These are phyloP conservation scores for Lichenostomus cassidix DNA, from an alignment of 2,113 vertebrate species.

Conservation along the genomic window DNA sequence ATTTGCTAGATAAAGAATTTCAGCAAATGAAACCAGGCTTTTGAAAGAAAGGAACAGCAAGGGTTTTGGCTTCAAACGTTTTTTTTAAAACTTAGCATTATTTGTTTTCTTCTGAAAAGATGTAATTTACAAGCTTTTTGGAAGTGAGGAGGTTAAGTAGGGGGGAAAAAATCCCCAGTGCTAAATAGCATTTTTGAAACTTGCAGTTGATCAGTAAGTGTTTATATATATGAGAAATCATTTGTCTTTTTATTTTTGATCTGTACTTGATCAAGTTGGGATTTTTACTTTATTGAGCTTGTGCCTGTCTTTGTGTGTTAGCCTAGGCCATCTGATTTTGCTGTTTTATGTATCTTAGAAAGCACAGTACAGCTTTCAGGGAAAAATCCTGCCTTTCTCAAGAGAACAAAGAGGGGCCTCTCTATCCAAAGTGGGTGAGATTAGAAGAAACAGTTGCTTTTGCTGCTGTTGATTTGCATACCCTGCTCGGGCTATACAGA, in stretches of 20 bases:
- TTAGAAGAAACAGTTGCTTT: constrained; percentile 51
- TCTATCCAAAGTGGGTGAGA: not conserved
- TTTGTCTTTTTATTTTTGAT: not conserved
- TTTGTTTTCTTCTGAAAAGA: not conserved
- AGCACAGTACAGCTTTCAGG: constrained; percentile 4
- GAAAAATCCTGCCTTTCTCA: constrained; percentile 21
- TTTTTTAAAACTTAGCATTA: not conserved
- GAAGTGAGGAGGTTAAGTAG: not conserved
- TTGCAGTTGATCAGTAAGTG: not conserved
- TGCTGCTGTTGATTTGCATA: constrained; percentile 6
- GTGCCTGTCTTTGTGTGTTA: not conserved
- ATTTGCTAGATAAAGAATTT: not conserved
- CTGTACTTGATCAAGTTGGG: not conserved
- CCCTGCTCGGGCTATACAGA: not conserved
- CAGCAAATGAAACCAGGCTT: not conserved
- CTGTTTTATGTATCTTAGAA: not conserved
- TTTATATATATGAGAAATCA: not conserved
- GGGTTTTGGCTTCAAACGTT: not conserved
- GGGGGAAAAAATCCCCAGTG: not conserved
- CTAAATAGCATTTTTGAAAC: not conserved
- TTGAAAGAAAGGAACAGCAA: not conserved
- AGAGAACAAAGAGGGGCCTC: constrained; percentile 31
- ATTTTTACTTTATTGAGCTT: not conserved
- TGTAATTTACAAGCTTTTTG: not conserved
- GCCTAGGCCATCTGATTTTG: constrained; percentile 13